phyloP scores from a whole-genome alignment of 1,140 invertebrate genomes.

The Dreissena polymorpha region DNA sequence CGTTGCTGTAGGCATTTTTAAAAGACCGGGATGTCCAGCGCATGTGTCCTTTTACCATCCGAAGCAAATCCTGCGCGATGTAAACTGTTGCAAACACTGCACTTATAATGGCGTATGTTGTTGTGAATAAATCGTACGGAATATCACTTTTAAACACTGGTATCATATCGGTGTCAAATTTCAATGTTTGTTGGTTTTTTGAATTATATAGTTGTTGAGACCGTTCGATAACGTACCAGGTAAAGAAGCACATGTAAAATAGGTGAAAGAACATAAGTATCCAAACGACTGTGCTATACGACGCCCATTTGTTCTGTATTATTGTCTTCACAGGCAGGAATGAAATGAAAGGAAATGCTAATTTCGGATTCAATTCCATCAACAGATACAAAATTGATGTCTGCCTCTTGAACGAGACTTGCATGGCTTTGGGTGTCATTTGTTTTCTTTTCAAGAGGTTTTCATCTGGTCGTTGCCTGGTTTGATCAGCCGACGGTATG shows the following conservation, averaged over 20 bases:
- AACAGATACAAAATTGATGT: constrained; percentile 57
- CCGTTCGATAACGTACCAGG: constrained; percentile 48
- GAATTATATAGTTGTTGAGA: not conserved
- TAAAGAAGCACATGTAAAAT: constrained; percentile 47
- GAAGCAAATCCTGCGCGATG: constrained; percentile 12
- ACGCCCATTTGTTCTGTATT: constrained; percentile 57
- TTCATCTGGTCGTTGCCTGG: not conserved
- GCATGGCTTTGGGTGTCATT: too few relatives aligned
- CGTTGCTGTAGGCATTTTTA: constrained; percentile 24
- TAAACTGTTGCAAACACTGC: constrained; percentile 42
- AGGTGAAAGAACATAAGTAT: constrained; percentile 53
- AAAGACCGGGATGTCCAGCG: constrained; percentile 6
- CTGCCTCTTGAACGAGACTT: not conserved
- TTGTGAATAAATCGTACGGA: not conserved
- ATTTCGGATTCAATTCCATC: constrained; percentile 31
- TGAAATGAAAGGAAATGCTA: constrained; percentile 55
- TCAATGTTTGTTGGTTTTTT: not conserved
- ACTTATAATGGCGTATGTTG: constrained; percentile 39
- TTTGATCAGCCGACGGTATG: constrained; percentile 15
- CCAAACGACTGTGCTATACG: constrained; percentile 41
- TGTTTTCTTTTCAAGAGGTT: not conserved
- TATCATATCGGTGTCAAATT: not conserved
- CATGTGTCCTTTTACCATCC: constrained; percentile 23
- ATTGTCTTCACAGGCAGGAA: constrained; percentile 51
- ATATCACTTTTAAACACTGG: constrained; percentile 8